Evolutionary conservation across 2,888 invertebrate species (phyloP).

Genomic region (Leptogaster cylindrica): DNA sequence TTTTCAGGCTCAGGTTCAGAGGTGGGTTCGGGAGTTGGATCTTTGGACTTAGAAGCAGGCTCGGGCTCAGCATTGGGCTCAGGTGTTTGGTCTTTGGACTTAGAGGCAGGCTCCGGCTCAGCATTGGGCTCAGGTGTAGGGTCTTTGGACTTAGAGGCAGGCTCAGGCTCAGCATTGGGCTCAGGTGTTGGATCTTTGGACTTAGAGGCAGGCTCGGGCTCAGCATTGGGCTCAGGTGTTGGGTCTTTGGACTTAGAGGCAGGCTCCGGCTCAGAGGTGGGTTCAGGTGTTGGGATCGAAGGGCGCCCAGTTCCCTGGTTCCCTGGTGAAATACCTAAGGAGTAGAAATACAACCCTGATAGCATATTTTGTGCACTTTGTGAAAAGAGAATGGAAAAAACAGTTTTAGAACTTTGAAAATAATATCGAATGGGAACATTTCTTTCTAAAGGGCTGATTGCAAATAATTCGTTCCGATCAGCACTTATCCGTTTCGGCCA

Average conservation of each 20-base stretch:
- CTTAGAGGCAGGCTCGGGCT: slow-evolving; percentile 55
- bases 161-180: slow-evolving; percentile 62
- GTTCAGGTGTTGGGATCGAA: slow-evolving; percentile 58
- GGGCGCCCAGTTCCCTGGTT: slow-evolving; percentile 54
- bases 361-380: slow-evolving; percentile 16
- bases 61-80: slow-evolving; percentile 59
- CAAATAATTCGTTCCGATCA: too few species aligned
- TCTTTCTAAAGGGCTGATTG: too few species aligned
- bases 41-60: slow-evolving; percentile 62
- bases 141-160: slow-evolving; percentile 61
- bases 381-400: too few species aligned
- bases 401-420: too few species aligned
- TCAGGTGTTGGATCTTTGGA: slow-evolving; percentile 64
- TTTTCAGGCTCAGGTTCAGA: slow-evolving; percentile 54
- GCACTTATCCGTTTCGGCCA: too few species aligned
- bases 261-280: slow-evolving; percentile 57
- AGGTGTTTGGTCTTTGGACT: too few species aligned
- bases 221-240: slow-evolving; percentile 62
- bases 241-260: slow-evolving; percentile 59
- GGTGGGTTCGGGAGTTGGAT: slow-evolving; percentile 55
- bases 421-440: too few species aligned
- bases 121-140: slow-evolving; percentile 62
- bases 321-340: slow-evolving; percentile 27
- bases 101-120: slow-evolving; percentile 63
- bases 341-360: background rate